A percentile compares a stretch with the other conserved stretches of the same genome.
Evolutionary conservation across 2,888 invertebrate genomes (phyloP).

Genomic region (Xylota sylvarum): DNA sequence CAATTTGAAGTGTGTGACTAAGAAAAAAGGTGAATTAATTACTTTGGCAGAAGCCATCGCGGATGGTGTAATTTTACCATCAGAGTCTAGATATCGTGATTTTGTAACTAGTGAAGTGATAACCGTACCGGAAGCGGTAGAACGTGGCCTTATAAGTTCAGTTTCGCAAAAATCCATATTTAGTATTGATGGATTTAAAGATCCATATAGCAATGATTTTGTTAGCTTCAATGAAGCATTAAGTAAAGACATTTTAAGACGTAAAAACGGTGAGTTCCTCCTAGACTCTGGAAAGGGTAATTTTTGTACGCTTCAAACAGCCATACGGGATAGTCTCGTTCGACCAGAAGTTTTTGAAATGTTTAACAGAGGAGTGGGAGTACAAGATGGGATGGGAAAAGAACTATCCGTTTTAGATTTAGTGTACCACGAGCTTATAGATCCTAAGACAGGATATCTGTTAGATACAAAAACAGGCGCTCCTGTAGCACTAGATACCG

Average conservation of each 20-base stretch:
- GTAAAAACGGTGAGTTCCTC: slow-evolving; percentile 89
- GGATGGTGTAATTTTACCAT: slow-evolving; percentile 91
- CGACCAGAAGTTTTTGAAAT: slow-evolving; percentile 95
- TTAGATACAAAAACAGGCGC: slow-evolving; percentile 90
- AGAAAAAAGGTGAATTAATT: slow-evolving; percentile 91
- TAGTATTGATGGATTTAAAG: slow-evolving; percentile 95
- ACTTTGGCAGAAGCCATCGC: slow-evolving; percentile 94
- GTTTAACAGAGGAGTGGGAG: slow-evolving; percentile 92
- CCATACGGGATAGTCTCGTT: slow-evolving; percentile 91
- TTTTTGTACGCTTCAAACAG: slow-evolving; percentile 91
- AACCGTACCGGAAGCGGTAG: slow-evolving; percentile 94
- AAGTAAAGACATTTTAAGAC: slow-evolving; percentile 91
- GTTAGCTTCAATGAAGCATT: slow-evolving; percentile 93
- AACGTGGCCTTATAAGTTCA: slow-evolving; percentile 94
- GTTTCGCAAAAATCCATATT: slow-evolving; percentile 95
- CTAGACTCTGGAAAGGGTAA: slow-evolving; percentile 91
- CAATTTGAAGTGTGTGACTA: slow-evolving; percentile 92
- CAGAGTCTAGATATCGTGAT: slow-evolving; percentile 91
- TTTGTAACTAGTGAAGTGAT: slow-evolving; percentile 90
- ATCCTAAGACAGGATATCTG: slow-evolving; percentile 94
- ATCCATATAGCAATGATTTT: slow-evolving; percentile 92
- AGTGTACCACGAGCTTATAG: slow-evolving; percentile 93
- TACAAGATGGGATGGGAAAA: slow-evolving; percentile 89
- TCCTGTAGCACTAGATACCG: slow-evolving; percentile 92
- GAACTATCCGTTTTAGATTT: slow-evolving; percentile 95